phyloP scores from a whole-genome alignment of 2,797 vertebrate genomes.

The Halcyon chelicuti region DNA sequence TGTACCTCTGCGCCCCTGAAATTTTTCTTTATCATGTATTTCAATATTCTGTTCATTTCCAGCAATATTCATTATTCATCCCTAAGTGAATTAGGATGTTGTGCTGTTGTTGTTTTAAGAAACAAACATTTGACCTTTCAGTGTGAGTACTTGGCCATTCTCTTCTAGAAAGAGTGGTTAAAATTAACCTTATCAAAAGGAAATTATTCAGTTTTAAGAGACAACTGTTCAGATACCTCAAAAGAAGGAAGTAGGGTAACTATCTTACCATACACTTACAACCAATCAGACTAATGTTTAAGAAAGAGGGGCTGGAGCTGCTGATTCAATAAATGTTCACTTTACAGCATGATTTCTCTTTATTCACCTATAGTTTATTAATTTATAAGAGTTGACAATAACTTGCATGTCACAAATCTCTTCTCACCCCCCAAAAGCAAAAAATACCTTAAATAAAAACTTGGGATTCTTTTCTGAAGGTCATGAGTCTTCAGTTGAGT shows the following conservation, averaged over 20 bases:
- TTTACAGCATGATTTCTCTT: neutral
- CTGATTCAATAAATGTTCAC: neutral
- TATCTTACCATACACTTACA: neutral
- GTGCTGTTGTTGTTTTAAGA: neutral
- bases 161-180: neutral
- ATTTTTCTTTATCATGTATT: neutral
- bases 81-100: neutral
- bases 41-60: neutral
- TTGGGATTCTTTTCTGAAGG: neutral
- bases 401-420: neutral
- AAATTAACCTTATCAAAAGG: neutral
- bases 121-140: neutral
- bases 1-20: rapidly evolving
- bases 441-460: neutral
- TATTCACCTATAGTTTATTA: neutral
- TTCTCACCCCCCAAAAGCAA: neutral
- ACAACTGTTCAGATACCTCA: neutral
- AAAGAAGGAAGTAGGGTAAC: neutral
- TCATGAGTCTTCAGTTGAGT: neutral
- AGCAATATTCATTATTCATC: neutral
- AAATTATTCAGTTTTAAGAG: neutral
- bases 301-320: neutral
- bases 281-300: neutral
- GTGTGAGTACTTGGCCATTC: neutral
- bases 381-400: neutral